Evolutionary conservation across 1,140 invertebrate species (phyloP).

Genomic region (Drosophila ohnishii): DNA sequence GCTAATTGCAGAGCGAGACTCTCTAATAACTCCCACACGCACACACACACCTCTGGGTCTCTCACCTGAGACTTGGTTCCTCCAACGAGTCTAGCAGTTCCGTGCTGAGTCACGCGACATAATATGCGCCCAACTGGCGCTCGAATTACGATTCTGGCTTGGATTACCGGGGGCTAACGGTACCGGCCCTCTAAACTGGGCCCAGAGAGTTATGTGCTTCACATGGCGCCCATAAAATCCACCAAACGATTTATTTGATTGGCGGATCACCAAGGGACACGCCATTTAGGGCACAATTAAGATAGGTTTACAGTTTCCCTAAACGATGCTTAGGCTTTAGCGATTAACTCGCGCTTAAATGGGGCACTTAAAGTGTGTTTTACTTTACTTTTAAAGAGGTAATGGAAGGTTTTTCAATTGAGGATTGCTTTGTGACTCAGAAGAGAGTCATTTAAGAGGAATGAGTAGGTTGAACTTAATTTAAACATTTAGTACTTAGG

Average conservation of each 20-base stretch:
- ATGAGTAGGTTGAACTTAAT: not conserved
- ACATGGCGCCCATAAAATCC: constrained; percentile 41
- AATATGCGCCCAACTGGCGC: constrained; percentile 52
- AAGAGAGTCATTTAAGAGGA: not conserved
- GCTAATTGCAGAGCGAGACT: constrained; percentile 69
- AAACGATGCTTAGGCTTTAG: constrained; percentile 32
- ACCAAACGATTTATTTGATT: constrained; percentile 41
- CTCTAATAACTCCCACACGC: constrained; percentile 61
- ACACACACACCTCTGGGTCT: constrained; percentile 44
- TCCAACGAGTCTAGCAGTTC: constrained; percentile 18
- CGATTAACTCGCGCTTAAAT: constrained; percentile 21
- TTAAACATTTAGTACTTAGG: not conserved
- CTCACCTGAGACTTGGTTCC: constrained; percentile 3
- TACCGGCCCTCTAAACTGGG: constrained; percentile 37
- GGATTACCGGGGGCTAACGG: constrained; percentile 61
- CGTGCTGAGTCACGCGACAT: constrained; percentile 49
- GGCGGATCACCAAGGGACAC: constrained; percentile 21
- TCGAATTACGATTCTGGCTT: constrained; percentile 59
- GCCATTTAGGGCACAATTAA: constrained; percentile 57
- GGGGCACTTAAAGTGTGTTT: constrained; percentile 16
- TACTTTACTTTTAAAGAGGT: not conserved
- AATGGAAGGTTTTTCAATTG: constrained; percentile 1
- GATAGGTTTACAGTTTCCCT: constrained; percentile 20
- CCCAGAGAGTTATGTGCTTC: constrained; percentile 48
- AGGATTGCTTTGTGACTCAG: not conserved